Evolutionary conservation across 1,140 invertebrate genomes (phyloP), one percentile per base, ranked within the genome.

Genomic region (Subanguina moxae): DNA sequence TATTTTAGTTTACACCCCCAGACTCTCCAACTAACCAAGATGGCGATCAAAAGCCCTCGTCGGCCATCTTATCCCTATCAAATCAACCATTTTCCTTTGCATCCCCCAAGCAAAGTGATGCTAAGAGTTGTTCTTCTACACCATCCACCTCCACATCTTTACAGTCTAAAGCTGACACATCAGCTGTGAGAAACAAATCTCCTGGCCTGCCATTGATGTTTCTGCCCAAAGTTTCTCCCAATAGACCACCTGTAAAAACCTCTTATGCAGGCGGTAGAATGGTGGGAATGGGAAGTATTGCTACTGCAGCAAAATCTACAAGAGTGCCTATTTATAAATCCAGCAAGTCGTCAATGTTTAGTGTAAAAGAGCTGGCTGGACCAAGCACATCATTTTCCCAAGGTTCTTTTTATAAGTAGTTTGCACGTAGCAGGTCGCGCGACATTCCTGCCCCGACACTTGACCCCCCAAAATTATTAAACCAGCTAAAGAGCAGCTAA

Each of bases 1-100:
- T 56, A 9, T 61, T 61, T 3, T 61, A 71, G 69, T 71, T 71
- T 25, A 71, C 69, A 13, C 69, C 69, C 7, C 69, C 69, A 1
- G 69, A 71, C 52, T 71, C 67, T n/a, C 69, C 69, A 0, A 62
- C 67, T 5, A 38, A 30, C 19, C 27, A 13, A 27, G 7, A 25
- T 0, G 48, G 32, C 11, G 32, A 38, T 3, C 32, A 38, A 38
- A 38, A 38, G 32, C 32, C 32, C 32, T 38, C 3, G 3, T 38
- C 32, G 11, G 11, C 32, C 3, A 38, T 38, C 11, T 11, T 38
- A 3, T 38, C 32, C 3, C 32, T 38, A 11, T 38, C 32, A 38
- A 38, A 11, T 11, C 32, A 38, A 38, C 32, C 32, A 38, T 38
- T 38, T 11, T 3, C 11, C 3, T 38, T 38, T 38, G n/a, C 32